Percentiles rank a stretch among this genome's conserved stretches.
Evolutionary conservation across 2,797 vertebrate genomes (phyloP).

Genomic region (Liparis tanakae): DNA sequence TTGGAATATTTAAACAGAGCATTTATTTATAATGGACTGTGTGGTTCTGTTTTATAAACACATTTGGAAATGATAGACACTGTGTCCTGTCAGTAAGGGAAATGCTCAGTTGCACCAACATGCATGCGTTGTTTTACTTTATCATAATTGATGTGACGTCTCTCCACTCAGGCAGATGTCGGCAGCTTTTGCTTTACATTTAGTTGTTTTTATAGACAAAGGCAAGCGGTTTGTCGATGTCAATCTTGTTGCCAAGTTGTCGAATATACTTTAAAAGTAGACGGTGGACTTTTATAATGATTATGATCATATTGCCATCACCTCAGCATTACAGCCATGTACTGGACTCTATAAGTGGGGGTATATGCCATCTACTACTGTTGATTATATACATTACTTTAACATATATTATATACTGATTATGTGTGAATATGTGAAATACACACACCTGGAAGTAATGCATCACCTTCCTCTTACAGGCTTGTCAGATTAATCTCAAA

Average conservation of each 20-base stretch:
- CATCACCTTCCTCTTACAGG: constrained; percentile 15
- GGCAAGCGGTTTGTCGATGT: not conserved
- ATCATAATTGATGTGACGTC: not conserved
- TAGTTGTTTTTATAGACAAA: constrained; percentile 1
- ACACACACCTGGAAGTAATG: not conserved
- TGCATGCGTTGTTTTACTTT: not conserved
- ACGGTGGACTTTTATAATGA: not conserved
- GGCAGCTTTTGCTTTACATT: not conserved
- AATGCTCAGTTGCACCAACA: not conserved
- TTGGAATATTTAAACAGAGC: not conserved
- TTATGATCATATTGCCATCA: not conserved
- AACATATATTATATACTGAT: not conserved
- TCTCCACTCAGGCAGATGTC: not conserved
- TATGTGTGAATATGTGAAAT: not conserved
- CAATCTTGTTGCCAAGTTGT: not conserved
- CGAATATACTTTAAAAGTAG: not conserved
- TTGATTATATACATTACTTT: not conserved
- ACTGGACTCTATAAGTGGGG: not conserved
- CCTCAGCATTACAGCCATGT: not conserved
- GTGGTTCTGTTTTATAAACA: not conserved
- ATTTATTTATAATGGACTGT: not conserved
- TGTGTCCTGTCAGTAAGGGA: not conserved
- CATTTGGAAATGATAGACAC: not conserved
- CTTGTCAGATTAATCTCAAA: constrained; percentile 9
- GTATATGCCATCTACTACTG: not conserved